Conservation (phyloP, 2,888 invertebrate genomes). For the Standfussiana lucernea region DNA sequence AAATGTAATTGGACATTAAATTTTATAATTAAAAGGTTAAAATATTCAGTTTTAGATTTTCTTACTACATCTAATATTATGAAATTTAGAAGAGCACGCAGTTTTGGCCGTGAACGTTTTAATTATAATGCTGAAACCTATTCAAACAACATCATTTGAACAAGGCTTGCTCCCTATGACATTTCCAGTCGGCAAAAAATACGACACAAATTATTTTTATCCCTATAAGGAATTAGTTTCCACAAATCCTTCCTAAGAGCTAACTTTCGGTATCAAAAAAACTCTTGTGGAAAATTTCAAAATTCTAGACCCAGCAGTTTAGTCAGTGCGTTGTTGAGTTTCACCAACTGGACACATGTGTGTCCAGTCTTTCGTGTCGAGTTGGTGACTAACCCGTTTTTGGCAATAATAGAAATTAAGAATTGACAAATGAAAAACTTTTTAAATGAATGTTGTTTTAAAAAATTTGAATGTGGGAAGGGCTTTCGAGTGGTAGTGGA, state of each 20-base stretch:
- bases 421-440: too few species aligned
- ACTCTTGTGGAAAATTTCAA: not conserved
- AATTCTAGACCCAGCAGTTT: not conserved
- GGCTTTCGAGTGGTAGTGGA: too few species aligned
- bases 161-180: not conserved
- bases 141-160: not conserved
- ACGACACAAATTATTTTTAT: not conserved
- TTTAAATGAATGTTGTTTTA: too few species aligned
- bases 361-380: too few species aligned
- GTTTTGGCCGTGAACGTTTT: not conserved
- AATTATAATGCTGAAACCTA: not conserved
- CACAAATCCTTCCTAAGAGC: not conserved
- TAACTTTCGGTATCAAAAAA: not conserved
- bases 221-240: not conserved
- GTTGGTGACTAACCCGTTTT: too few species aligned
- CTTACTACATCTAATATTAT: not conserved
- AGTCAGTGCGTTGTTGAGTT: not conserved
- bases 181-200: not conserved
- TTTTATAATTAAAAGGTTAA: constrained; percentile 11
- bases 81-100: not conserved
- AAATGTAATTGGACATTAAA: not conserved
- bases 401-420: too few species aligned
- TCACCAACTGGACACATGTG: too few species aligned
- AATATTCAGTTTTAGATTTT: constrained; percentile 5
- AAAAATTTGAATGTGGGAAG: too few species aligned